Evolutionary conservation across 2,888 invertebrate genomes (phyloP).

Genomic region (Acleris laterana): DNA sequence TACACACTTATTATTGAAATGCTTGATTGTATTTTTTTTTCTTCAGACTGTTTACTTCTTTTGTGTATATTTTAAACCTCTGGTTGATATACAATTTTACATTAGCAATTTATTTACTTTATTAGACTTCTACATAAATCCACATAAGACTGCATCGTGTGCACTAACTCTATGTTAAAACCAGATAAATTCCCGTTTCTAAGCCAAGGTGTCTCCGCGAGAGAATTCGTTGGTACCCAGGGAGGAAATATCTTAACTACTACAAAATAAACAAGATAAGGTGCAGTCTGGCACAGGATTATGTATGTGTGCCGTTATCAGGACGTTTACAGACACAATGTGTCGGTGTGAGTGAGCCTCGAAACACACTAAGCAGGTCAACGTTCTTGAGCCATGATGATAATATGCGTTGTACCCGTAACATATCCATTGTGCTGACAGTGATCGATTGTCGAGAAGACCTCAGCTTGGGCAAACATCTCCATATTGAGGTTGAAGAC

Average conservation of each 20-base stretch:
- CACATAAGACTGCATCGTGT: too few relatives aligned
- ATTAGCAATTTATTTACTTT: too few relatives aligned
- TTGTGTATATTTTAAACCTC: too few relatives aligned
- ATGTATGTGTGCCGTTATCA: slow-evolving; percentile 63
- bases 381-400: slow-evolving; percentile 62
- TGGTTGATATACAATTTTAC: too few relatives aligned
- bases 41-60: too few relatives aligned
- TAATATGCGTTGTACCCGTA: slow-evolving; percentile 56
- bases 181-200: slow-evolving; percentile 4
- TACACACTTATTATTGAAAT: too few relatives aligned
- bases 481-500: slow-evolving; percentile 57
- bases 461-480: slow-evolving; percentile 74
- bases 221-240: slow-evolving; percentile 21
- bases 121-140: too few relatives aligned
- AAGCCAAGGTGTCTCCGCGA: slow-evolving; percentile 1
- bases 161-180: slow-evolving; percentile 5
- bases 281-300: slow-evolving; percentile 47
- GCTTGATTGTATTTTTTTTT: too few relatives aligned
- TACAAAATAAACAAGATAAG: slow-evolving; percentile 73
- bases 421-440: slow-evolving; percentile 64
- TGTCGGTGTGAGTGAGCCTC: slow-evolving; percentile 62
- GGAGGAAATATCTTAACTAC: slow-evolving; percentile 50
- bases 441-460: slow-evolving; percentile 78
- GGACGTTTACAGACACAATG: slow-evolving; percentile 55
- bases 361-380: slow-evolving; percentile 72